phyloP scores from a whole-genome alignment of 2,888 invertebrate species.

The Leucophenga maculata region DNA sequence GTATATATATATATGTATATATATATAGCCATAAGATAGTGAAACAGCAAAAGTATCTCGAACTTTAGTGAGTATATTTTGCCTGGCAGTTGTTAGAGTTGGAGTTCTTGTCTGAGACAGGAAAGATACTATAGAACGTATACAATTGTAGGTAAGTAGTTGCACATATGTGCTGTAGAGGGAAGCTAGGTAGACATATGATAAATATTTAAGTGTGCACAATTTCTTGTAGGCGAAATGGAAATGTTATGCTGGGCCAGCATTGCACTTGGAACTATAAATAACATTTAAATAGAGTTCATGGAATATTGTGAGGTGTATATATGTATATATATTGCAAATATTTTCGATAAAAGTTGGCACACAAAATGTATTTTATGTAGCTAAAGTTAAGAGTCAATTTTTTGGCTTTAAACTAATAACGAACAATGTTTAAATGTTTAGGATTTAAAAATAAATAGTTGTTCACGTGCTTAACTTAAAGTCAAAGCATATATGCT shows the following conservation, averaged over 20 bases:
- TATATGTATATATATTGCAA: too few species aligned
- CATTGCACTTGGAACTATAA: conserved; percentile 7
- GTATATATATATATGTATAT: not conserved
- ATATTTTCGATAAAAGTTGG: too few species aligned
- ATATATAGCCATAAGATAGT: not conserved
- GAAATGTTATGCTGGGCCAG: not conserved
- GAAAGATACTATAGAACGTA: not conserved
- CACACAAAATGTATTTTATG: too few species aligned
- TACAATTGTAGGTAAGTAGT: not conserved
- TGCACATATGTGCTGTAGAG: not conserved
- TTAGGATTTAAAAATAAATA: too few species aligned
- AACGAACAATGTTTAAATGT: too few species aligned
- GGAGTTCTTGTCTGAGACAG: not conserved
- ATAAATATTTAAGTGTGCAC: conserved; percentile 19
- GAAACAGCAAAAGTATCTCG: not conserved
- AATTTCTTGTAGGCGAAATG: conserved; percentile 4
- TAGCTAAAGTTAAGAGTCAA: too few species aligned
- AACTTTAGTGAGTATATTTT: not conserved
- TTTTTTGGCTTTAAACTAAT: too few species aligned
- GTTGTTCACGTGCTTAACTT: too few species aligned
- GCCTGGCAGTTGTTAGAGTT: conserved; percentile 13
- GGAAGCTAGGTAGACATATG: conserved; percentile 7
- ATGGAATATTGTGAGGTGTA: too few species aligned
- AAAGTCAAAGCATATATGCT: too few species aligned
- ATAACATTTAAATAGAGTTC: not conserved